These are phyloP conservation scores for Amphimedon queenslandica DNA, from an alignment of 37 sponge, comb jelly and placozoan genomes.

Conservation along the genomic window DNA sequence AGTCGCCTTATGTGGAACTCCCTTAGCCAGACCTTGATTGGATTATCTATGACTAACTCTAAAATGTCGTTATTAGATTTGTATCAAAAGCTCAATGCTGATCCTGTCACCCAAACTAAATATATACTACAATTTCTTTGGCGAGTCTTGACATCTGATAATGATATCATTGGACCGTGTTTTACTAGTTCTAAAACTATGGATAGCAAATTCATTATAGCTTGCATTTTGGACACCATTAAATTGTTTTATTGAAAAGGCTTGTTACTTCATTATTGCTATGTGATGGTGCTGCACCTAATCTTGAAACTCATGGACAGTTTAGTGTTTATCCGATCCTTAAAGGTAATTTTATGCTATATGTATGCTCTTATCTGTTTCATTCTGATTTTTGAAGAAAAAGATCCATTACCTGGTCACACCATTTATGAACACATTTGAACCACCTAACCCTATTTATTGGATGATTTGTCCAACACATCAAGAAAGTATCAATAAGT, in stretches of 20 bases:
- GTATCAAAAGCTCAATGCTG: not conserved
- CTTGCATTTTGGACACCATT: constrained; percentile 13
- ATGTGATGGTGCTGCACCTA: constrained; percentile 28
- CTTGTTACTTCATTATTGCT: constrained; percentile 11
- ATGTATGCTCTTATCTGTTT: no score
- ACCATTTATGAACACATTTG: no score
- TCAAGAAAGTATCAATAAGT: no score
- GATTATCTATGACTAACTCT: constrained; percentile 24
- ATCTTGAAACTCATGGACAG: no score
- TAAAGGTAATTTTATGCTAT: no score
- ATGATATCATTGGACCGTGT: no score
- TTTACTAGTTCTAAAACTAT: constrained; percentile 18
- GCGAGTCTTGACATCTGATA: constrained; percentile 6
- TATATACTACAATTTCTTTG: constrained; percentile 3
- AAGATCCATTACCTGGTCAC: no score
- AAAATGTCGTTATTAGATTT: constrained; percentile 17
- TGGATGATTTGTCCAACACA: no score
- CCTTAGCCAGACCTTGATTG: constrained; percentile 15
- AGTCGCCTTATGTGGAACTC: constrained; percentile 31
- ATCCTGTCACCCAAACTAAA: not conserved
- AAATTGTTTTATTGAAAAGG: no score
- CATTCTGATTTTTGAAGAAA: no score
- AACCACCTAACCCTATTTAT: no score
- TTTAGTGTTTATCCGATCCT: no score
- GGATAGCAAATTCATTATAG: constrained; percentile 23